These are phyloP conservation scores for Phyllopteryx taeniolatus DNA, from an alignment of 2,113 vertebrate genomes.

Conservation along the genomic window DNA sequence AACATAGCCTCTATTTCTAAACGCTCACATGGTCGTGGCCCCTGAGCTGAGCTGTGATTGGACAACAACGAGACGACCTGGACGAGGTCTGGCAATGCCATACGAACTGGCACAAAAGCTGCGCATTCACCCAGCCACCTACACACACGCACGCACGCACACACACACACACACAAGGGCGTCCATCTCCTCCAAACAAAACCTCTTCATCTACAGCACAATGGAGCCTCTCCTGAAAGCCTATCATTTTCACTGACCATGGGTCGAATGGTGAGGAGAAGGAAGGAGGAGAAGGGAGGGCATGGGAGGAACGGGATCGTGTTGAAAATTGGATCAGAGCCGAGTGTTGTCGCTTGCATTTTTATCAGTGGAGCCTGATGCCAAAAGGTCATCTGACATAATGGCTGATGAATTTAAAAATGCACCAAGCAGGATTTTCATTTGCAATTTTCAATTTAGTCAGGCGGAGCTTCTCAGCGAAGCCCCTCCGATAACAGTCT, in stretches of 20 bases:
- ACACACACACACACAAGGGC: conserved; percentile 40
- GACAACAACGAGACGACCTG: conserved; percentile 50
- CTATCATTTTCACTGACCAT: conserved; percentile 98
- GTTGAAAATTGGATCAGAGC: conserved; percentile 65
- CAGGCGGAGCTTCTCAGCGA: conserved; percentile 35
- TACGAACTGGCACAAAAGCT: conserved; percentile 26
- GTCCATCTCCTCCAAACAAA: conserved; percentile 87
- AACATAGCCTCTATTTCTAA: conserved; percentile 83
- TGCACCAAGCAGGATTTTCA: conserved; percentile 60
- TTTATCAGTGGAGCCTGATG: conserved; percentile 63
- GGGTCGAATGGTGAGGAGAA: conserved; percentile 45
- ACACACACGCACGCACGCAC: conserved; percentile 1
- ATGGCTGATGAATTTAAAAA: conserved; percentile 64
- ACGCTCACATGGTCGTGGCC: conserved; percentile 58
- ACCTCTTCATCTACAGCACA: conserved; percentile 99
- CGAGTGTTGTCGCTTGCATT: conserved; percentile 60
- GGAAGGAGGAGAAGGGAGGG: conserved; percentile 1
- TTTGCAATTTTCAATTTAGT: conserved; percentile 72
- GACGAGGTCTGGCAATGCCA: conserved; percentile 29
- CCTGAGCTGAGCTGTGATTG: conserved; percentile 60
- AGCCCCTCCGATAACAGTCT: conserved; percentile 61
- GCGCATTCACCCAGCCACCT: neutral
- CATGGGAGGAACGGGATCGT: conserved; percentile 27
- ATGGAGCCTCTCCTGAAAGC: conserved; percentile 95
- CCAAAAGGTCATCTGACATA: conserved; percentile 72